Evolutionary conservation across 1,140 invertebrate genomes (phyloP).

Genomic region (Pogonus chalceus): DNA sequence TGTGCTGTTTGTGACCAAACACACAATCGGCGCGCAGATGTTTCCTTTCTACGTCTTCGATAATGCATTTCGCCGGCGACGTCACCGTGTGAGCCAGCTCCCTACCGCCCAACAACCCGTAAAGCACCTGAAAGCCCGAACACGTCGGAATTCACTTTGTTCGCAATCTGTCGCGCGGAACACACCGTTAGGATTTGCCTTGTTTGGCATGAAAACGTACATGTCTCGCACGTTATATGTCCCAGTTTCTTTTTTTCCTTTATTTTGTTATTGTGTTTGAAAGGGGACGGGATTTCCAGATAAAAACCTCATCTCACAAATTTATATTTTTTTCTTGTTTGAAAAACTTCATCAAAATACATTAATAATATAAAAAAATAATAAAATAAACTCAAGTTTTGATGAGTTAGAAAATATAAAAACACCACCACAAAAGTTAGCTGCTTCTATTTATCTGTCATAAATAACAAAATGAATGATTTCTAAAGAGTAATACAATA

Average conservation of each 20-base stretch:
- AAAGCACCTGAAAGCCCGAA: background rate
- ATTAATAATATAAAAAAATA: no score
- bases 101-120: background rate
- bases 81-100: background rate
- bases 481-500: no score
- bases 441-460: no score
- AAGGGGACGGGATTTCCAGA: no score
- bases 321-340: no score
- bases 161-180: slow-evolving; percentile 2
- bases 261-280: no score
- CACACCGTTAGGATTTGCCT: background rate
- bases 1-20: slow-evolving; percentile 1
- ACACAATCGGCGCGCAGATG: slow-evolving; percentile 2
- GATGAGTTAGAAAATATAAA: no score
- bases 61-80: slow-evolving; percentile 4
- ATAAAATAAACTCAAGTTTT: no score
- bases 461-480: no score
- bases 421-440: no score
- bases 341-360: no score
- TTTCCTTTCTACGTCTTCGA: slow-evolving; percentile 6
- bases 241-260: background rate
- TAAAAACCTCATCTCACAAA: no score
- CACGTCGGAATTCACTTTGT: slow-evolving; percentile 7
- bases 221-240: background rate
- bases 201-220: background rate